phyloP scores from a whole-genome alignment of 2,797 vertebrate genomes.

The Sebastes steindachneri region DNA sequence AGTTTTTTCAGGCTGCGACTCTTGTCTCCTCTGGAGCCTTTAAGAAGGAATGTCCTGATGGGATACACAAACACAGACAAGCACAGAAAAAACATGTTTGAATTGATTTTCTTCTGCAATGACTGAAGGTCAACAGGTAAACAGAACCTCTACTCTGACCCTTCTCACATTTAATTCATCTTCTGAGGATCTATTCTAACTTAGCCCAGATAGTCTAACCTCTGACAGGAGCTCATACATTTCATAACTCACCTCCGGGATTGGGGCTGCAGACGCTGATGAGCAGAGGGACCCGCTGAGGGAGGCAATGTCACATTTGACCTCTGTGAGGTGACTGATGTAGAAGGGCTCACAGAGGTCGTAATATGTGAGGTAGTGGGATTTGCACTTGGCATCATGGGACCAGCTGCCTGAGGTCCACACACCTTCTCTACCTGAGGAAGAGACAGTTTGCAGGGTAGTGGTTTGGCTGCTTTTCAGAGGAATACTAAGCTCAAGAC shows the following conservation, averaged over 20 bases:
- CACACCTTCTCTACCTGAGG: conserved; percentile 83
- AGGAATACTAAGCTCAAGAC: no score
- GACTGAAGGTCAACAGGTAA: not conserved
- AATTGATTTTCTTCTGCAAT: not conserved
- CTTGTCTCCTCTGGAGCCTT: conserved; percentile 89
- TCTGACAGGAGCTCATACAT: not conserved
- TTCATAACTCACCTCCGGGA: conserved; percentile 80
- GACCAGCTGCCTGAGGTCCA: conserved; percentile 67
- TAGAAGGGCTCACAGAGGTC: conserved; percentile 17
- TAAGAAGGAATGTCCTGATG: conserved; percentile 89
- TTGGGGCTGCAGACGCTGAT: conserved; percentile 61
- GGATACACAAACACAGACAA: conserved; percentile 17
- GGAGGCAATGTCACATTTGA: conserved; percentile 27
- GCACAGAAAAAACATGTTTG: not conserved
- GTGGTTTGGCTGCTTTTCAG: not conserved
- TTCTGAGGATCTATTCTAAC: not conserved
- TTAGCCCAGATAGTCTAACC: not conserved
- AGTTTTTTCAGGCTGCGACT: conserved; percentile 92
- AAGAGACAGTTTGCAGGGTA: not conserved
- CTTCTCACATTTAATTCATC: not conserved
- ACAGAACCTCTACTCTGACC: not conserved
- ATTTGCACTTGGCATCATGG: conserved; percentile 45
- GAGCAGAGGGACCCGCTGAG: conserved; percentile 23
- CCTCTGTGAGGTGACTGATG: conserved; percentile 21
- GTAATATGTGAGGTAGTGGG: conserved; percentile 25